phyloP scores from a whole-genome alignment of 2,113 vertebrate species.

The Aptenodytes forsteri region DNA sequence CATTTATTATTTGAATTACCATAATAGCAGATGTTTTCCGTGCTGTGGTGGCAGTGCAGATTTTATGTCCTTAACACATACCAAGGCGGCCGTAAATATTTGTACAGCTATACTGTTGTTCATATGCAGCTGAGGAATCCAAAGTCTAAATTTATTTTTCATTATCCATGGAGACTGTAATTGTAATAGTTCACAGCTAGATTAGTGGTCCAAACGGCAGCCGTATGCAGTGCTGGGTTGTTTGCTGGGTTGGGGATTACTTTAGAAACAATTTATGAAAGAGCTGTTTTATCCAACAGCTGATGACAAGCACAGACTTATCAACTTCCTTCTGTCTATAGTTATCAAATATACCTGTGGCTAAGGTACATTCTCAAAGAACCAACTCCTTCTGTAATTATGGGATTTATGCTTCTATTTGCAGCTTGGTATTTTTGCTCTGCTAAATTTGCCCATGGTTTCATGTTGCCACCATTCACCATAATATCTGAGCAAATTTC shows the following conservation, averaged over 20 bases:
- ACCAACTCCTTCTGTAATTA: background rate
- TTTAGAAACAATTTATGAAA: background rate
- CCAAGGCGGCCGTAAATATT: slow-evolving; percentile 20
- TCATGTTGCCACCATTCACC: background rate
- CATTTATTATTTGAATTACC: background rate
- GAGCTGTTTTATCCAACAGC: background rate
- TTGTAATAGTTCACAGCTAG: background rate
- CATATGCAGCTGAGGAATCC: background rate
- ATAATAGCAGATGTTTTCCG: slow-evolving; percentile 1
- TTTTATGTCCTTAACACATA: slow-evolving; percentile 29
- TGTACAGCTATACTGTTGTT: background rate
- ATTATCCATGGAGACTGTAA: background rate
- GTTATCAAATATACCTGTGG: background rate
- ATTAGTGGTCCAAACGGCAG: background rate
- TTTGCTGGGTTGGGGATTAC: background rate
- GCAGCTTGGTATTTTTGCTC: background rate
- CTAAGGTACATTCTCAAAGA: background rate
- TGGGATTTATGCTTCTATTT: background rate
- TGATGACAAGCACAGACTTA: background rate
- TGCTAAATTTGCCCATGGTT: background rate
- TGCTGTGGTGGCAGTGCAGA: background rate
- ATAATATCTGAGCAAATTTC: background rate
- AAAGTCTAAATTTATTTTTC: slow-evolving; percentile 17
- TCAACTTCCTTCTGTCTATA: background rate
- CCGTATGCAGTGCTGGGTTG: background rate